Evolutionary conservation across 1,140 invertebrate species (phyloP).

Genomic region (Dinothrombium tinctorium): DNA sequence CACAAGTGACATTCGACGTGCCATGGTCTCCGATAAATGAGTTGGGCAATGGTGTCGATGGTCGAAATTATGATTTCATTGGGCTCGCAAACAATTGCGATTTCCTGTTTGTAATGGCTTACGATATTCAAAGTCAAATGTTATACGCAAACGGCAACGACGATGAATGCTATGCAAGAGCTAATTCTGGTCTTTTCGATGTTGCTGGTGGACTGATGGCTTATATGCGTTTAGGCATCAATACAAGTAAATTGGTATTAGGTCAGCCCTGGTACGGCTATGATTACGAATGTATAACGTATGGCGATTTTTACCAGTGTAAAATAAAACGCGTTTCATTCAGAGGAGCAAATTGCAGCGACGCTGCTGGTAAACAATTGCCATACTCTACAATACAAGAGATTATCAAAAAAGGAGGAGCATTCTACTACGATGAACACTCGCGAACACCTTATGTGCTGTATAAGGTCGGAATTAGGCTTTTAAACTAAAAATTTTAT

Average conservation of each 20-base stretch:
- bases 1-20: constrained; percentile 24
- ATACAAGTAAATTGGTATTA: constrained; percentile 14
- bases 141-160: constrained; percentile 11
- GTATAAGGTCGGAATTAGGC: background rate
- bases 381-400: no score
- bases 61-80: constrained; percentile 23
- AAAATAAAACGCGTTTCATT: constrained; percentile 21
- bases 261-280: constrained; percentile 20
- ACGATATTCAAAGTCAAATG: constrained; percentile 26
- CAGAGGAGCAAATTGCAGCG: constrained; percentile 23
- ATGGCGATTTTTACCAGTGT: constrained; percentile 14
- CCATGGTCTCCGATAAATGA: constrained; percentile 20
- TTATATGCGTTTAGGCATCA: constrained; percentile 15
- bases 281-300: constrained; percentile 19
- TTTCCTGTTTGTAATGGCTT: constrained; percentile 25
- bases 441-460: no score
- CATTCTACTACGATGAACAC: no score
- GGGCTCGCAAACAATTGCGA: constrained; percentile 19
- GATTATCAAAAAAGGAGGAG: no score
- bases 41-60: constrained; percentile 19
- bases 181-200: constrained; percentile 19
- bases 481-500: background rate
- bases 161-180: constrained; percentile 20
- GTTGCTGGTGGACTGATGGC: constrained; percentile 15
- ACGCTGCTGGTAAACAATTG: constrained; percentile 21